Conservation (phyloP, 2,113 vertebrate species). For the Xiphorhynchus elegans region DNA sequence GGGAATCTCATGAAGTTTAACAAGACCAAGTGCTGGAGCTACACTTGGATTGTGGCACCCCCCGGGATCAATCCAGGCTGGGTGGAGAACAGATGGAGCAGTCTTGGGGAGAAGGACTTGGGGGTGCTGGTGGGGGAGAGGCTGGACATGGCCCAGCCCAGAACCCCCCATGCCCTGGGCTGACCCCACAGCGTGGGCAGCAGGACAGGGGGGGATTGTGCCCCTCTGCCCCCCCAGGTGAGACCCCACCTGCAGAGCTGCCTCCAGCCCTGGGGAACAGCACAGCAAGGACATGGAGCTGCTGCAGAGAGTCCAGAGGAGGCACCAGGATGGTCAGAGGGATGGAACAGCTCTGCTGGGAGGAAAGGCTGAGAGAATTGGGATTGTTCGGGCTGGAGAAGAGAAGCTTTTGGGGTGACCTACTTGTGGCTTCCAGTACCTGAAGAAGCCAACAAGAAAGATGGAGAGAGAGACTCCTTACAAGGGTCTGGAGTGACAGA, state of each 20-base stretch:
- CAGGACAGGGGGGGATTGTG: not conserved
- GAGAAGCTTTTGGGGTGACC: not conserved
- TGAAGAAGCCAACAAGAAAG: not conserved
- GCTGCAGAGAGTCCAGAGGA: not conserved
- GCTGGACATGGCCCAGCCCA: not conserved
- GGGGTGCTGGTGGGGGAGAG: not conserved
- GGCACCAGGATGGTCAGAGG: not conserved
- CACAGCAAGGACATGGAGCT: not conserved
- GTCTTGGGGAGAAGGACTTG: not conserved
- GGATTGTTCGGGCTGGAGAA: not conserved
- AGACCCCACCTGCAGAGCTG: not conserved
- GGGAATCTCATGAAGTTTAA: not conserved
- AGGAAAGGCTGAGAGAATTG: not conserved
- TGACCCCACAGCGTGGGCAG: not conserved
- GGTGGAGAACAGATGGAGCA: not conserved
- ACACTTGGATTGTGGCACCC: not conserved
- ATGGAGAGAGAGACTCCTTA: not conserved
- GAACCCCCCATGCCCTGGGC: not conserved
- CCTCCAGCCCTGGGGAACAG: not conserved
- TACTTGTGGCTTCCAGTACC: not conserved
- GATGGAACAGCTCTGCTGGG: not conserved
- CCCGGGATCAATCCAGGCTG: not conserved
- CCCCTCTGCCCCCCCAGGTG: not conserved
- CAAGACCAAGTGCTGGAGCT: not conserved
- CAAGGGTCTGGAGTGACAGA: not conserved